Conservation (phyloP, 1,140 invertebrate species). For the Aphaenogaster floridana region DNA sequence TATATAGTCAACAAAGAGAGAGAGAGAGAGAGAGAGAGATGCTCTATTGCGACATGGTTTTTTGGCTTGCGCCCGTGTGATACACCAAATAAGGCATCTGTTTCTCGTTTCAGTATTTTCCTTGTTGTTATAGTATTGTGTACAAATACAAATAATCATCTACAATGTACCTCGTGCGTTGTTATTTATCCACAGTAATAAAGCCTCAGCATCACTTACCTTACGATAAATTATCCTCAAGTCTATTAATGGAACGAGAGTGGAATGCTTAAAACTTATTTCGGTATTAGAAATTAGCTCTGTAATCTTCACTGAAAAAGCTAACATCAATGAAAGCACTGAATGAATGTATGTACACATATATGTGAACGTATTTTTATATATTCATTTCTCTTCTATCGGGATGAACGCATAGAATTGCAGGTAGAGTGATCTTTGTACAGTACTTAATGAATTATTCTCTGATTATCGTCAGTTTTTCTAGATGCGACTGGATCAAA, state of each 20-base stretch:
- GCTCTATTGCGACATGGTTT: constrained; percentile 64
- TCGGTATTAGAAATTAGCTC: background rate
- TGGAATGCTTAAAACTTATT: constrained; percentile 17
- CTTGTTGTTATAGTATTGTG: constrained; percentile 82
- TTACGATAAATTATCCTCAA: constrained; percentile 4
- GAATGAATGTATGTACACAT: background rate
- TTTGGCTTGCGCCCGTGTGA: constrained; percentile 63
- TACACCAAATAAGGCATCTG: constrained; percentile 74
- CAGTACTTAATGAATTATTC: constrained; percentile 12
- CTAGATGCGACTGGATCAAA: background rate
- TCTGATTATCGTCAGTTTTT: background rate
- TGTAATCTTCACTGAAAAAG: constrained; percentile 12
- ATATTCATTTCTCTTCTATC: background rate
- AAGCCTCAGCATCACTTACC: constrained; percentile 24
- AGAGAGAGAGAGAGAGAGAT: background rate
- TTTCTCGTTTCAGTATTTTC: constrained; percentile 83
- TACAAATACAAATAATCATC: constrained; percentile 79
- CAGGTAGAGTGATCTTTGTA: background rate
- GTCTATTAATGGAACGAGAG: background rate
- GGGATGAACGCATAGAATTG: background rate
- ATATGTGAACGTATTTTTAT: background rate
- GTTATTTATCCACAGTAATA: background rate
- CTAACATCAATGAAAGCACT: background rate
- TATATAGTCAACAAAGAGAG: constrained; percentile 67
- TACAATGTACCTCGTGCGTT: constrained; percentile 29